Conservation (phyloP, 1,140 invertebrate species). For the Cotesia typhae region DNA sequence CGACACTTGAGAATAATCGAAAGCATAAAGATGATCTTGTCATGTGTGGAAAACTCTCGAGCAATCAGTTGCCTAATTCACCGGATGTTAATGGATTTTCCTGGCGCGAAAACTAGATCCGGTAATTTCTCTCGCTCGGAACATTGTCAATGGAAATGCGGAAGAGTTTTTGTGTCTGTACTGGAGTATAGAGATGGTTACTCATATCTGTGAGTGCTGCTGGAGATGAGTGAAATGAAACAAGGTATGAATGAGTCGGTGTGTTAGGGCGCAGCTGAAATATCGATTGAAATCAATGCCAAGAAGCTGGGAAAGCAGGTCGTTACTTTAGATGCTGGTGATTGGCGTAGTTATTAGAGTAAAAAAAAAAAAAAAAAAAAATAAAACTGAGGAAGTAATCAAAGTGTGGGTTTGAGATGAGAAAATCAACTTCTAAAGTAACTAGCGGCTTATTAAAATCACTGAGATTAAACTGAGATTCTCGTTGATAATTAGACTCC, state of each 20-base stretch:
- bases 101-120: slow-evolving; percentile 11
- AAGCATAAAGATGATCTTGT: neutral
- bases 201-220: neutral
- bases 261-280: slow-evolving; percentile 32
- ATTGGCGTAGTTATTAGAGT: slow-evolving; percentile 37
- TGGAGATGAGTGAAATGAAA: no score
- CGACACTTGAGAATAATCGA: neutral
- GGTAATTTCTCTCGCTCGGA: slow-evolving; percentile 8
- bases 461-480: slow-evolving; percentile 15
- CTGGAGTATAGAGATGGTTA: neutral
- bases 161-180: slow-evolving; percentile 26
- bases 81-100: slow-evolving; percentile 39
- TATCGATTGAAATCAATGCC: slow-evolving; percentile 54
- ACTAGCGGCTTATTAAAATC: slow-evolving; percentile 28
- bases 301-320: slow-evolving; percentile 29
- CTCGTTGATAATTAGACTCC: neutral
- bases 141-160: slow-evolving; percentile 1
- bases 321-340: slow-evolving; percentile 32
- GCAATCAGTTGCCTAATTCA: slow-evolving; percentile 28
- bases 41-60: slow-evolving; percentile 6
- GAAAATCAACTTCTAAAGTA: slow-evolving; percentile 14
- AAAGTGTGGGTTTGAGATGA: neutral
- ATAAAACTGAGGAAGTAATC: neutral
- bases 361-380: slow-evolving; percentile 22
- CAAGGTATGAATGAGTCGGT: no score